Conservation (phyloP, 92 coral and sea anemone genomes). For the Galaxea fascicularis region DNA sequence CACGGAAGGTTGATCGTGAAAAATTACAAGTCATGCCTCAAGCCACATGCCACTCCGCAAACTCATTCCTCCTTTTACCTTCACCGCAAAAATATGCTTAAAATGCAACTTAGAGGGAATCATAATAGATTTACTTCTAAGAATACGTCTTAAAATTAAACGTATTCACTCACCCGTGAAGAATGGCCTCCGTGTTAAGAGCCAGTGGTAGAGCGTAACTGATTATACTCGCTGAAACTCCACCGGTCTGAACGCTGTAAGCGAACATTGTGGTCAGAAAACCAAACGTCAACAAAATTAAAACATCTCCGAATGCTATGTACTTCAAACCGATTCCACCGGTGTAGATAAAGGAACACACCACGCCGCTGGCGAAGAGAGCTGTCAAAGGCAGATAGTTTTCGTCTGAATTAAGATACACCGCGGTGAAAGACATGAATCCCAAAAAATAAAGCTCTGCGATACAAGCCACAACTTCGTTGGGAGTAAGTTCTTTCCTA, state of each 20-base stretch:
- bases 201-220: conserved; percentile 70
- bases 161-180: conserved; percentile 67
- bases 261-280: conserved; percentile 70
- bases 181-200: conserved; percentile 72
- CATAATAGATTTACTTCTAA: too few species aligned
- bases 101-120: too few species aligned
- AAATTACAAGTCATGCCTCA: too few species aligned
- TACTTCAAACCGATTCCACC: conserved; percentile 84
- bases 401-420: conserved; percentile 48
- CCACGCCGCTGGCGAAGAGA: conserved; percentile 55
- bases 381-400: conserved; percentile 28
- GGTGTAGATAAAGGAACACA: conserved; percentile 77
- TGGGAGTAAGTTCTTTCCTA: conserved; percentile 45
- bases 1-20: too few species aligned
- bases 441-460: conserved; percentile 64
- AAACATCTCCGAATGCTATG: conserved; percentile 77
- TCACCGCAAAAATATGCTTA: too few species aligned
- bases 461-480: conserved; percentile 59
- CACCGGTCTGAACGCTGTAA: conserved; percentile 67
- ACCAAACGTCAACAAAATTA: conserved; percentile 71
- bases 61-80: too few species aligned
- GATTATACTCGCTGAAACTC: conserved; percentile 40
- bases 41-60: too few species aligned
- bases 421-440: conserved; percentile 38
- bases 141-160: background rate